Base-by-base conservation (phyloP, 2,113 vertebrate genomes). In the Limanda limanda region DNA sequence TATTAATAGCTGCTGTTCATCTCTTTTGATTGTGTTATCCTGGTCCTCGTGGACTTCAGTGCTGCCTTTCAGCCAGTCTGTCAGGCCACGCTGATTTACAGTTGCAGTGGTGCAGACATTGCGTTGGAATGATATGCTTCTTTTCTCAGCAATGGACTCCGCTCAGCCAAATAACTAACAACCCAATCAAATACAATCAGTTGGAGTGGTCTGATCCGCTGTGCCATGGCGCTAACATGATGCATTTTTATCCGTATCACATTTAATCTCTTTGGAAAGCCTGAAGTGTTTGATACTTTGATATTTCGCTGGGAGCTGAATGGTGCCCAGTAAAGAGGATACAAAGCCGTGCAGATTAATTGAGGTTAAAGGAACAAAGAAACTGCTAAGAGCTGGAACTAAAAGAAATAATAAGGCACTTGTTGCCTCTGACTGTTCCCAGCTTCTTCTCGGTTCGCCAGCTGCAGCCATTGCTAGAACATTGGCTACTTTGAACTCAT, bases 181-280 rank as follows among this genome's bases (percentile, higher is more conserved):
- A 79, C 81, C 66, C 74, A 68, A 71, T 86, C 67, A 75, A 78
- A 78, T 58, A 69, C 58, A 83, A 79, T 78, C 67, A 83, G 72
- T 72, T 62, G 72, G 61, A 67, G 74, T 78, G 57, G 68, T 65
- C 35, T 45, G 74, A 74, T 78, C 48, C 58, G 69, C 51, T 45
- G 73, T n/a, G 20, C 48, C 37, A 9, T 71, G n/a, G 20, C 18
- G 31, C 31, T 31, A 15, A 72, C 62, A 51, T 66, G 67, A 37
- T 67, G n/a, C n/a, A 60, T 67, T 81, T 81, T 45, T 42, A 64
- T 65, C 61, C 27, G 6, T 47, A 60, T 74, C 47, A n/a, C 51
- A 76, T 73, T 74, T 58, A 18, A 84, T 78, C 71, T 18, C 58
- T 76, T 76, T 78, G 48, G 25, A 77, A 74, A 54, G 61, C 45